These are phyloP conservation scores for Pelmatolapia mariae DNA, from an alignment of 2,113 vertebrate genomes.

Conservation along the genomic window DNA sequence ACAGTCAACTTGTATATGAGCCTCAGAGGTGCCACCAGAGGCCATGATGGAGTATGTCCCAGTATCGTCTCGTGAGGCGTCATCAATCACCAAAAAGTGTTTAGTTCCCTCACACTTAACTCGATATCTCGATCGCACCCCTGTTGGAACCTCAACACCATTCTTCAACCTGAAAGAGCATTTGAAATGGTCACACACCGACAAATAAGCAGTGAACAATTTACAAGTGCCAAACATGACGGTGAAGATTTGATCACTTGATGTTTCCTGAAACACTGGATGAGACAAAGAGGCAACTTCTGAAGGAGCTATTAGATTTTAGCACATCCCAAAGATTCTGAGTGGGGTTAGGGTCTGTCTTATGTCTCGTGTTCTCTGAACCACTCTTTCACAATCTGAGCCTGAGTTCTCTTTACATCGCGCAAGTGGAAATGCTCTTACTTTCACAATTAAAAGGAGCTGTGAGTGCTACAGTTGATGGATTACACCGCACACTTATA, in stretches of 20 bases:
- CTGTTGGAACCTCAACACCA: conserved; percentile 86
- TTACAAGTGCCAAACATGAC: neutral
- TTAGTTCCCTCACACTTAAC: conserved; percentile 89
- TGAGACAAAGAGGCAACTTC: neutral
- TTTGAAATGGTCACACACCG: neutral
- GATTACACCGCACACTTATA: neutral
- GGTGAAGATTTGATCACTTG: neutral
- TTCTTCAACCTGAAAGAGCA: conserved; percentile 86
- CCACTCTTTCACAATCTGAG: neutral
- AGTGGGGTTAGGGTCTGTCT: neutral
- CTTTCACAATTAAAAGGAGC: neutral
- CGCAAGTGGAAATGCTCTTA: neutral
- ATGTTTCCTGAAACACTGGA: neutral
- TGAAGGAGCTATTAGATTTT: neutral
- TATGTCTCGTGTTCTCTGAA: neutral
- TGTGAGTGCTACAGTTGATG: neutral
- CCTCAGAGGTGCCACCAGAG: conserved; percentile 85
- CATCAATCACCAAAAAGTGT: conserved; percentile 88
- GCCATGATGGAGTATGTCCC: conserved; percentile 93
- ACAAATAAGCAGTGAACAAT: neutral
- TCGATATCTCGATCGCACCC: conserved; percentile 84
- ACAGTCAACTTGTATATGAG: conserved; percentile 84
- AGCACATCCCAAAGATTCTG: neutral
- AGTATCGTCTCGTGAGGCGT: conserved; percentile 84
- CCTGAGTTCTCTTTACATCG: neutral